Evolutionary conservation across 53 echinoderm and acorn worm species (phyloP), one percentile per base, ranked within the genome.

Genomic region (Hippasteria phrygiana): DNA sequence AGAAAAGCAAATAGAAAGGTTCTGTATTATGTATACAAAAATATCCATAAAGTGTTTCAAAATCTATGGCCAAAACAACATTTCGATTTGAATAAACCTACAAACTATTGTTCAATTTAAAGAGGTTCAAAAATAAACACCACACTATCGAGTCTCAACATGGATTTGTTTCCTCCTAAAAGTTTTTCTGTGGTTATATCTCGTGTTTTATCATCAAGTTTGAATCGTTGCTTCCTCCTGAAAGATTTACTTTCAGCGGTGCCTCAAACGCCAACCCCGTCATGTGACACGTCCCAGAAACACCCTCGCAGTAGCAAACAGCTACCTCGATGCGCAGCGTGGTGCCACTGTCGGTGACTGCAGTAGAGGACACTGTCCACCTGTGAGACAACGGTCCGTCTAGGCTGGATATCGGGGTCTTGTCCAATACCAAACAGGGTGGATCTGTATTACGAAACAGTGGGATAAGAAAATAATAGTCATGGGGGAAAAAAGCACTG

Each of bases 221-320:
- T 13, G 31, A 5, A n/a, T 69, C 71, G 12, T 13, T 28, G 16
- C 34, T 36, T 35, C 51, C 24, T 1, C 64, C 71, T 2, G 71
- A 48, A 12, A 20, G 14, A 2, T 9, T 28, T 37, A 85, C 36
- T 8, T 62, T 90, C 22, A 95, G 28, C 53, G 95, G 93, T 39
- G 90, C 43, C 17, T 74, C 84, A 80, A 92, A 95, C 0, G 91
- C 88, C 38, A 95, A 69, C n/a, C 80, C 93, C 55, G 90, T 92
- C 90, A 93, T 95, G 71, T 88, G 84, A 73, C 95, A 95, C 20
- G 87, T 87, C 24, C 92, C 92, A 10, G 93, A 75, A 18, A 35
- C 82, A 3, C 85, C 37, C 74, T 91, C 91, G 33, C 95, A 95
- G 86, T 87, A 95, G 64, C 89, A 95, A 47, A 93, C 74, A 55